Conservation (phyloP, 2,113 vertebrate genomes). For the Sapayoa aenigma region DNA sequence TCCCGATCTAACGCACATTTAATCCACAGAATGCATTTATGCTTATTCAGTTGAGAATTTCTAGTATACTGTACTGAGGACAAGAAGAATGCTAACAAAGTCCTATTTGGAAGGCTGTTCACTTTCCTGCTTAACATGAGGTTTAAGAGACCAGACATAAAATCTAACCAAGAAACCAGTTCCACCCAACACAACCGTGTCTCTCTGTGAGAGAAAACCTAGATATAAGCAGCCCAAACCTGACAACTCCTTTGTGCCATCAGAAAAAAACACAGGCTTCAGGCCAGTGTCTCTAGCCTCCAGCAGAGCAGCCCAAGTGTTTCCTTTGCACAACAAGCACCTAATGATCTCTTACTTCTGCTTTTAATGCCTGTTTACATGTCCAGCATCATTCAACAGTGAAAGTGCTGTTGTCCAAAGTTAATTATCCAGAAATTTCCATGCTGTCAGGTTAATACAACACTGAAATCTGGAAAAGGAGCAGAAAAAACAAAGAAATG, state of each 20-base stretch:
- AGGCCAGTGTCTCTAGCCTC: background rate
- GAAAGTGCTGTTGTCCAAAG: background rate
- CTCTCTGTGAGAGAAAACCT: background rate
- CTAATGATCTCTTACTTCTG: background rate
- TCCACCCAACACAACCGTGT: background rate
- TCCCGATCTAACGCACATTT: background rate
- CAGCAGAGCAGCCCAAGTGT: background rate
- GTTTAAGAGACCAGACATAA: background rate
- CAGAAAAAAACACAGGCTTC: background rate
- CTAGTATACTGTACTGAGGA: background rate
- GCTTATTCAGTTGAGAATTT: background rate
- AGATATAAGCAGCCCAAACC: background rate
- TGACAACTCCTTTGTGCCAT: background rate
- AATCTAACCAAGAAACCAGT: background rate
- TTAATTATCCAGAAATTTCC: background rate
- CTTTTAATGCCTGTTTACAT: background rate
- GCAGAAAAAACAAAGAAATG: background rate
- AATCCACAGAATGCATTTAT: background rate
- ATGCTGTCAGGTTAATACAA: background rate
- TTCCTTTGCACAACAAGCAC: background rate
- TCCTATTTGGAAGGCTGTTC: background rate
- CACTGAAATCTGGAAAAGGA: background rate
- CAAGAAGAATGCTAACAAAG: background rate
- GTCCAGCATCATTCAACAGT: background rate
- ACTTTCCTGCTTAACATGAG: accelerated